Conservation (phyloP, 2,113 vertebrate genomes). For the Lutjanus erythropterus region DNA sequence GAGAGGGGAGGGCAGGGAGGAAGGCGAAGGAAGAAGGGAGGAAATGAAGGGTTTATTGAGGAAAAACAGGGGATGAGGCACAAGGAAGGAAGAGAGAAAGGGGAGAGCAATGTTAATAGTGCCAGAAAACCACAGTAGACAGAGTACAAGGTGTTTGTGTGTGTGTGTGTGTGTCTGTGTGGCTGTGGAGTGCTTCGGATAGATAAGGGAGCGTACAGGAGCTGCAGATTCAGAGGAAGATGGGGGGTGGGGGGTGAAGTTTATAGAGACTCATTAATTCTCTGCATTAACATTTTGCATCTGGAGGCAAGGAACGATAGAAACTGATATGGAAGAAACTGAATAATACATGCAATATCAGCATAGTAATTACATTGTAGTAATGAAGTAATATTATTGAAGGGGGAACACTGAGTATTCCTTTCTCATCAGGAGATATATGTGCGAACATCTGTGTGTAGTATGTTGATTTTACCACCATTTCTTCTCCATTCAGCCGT, state of each 20-base stretch:
- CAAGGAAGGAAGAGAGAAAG: constrained; percentile 18
- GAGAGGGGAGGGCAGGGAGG: background rate
- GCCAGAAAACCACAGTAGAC: constrained; percentile 21
- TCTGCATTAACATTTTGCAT: constrained; percentile 64
- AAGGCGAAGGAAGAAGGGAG: background rate
- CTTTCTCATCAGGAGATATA: background rate
- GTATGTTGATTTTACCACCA: background rate
- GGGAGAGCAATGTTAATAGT: constrained; percentile 23
- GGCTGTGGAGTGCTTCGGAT: constrained; percentile 20
- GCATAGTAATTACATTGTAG: constrained; percentile 49
- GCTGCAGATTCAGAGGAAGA: constrained; percentile 52
- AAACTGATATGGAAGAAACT: constrained; percentile 59
- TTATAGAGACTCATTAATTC: constrained; percentile 57
- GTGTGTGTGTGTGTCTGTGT: constrained; percentile 19
- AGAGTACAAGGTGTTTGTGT: constrained; percentile 17
- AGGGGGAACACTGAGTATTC: background rate
- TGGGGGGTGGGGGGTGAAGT: background rate
- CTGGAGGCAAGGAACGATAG: constrained; percentile 47
- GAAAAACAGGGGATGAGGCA: constrained; percentile 5
- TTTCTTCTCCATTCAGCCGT: background rate
- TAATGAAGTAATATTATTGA: constrained; percentile 42
- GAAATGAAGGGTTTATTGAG: constrained; percentile 9
- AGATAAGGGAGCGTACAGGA: constrained; percentile 45
- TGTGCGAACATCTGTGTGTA: background rate
- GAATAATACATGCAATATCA: constrained; percentile 65